Evolutionary conservation across 1,140 invertebrate genomes (phyloP).

Genomic region (Ceratina calcarata): DNA sequence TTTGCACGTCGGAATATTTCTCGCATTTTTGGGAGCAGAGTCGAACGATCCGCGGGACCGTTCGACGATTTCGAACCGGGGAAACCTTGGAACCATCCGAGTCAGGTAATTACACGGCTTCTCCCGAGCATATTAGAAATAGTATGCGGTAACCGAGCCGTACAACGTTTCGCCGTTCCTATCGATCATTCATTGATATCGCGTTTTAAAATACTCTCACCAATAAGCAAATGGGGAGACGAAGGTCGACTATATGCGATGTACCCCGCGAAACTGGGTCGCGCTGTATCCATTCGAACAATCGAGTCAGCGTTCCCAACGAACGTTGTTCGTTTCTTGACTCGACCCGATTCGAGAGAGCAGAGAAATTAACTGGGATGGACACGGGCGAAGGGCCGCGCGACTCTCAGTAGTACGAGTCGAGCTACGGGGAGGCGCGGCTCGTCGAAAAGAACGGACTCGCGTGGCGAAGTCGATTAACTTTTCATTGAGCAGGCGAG

Average conservation of each 20-base stretch:
- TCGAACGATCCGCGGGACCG: too few relatives aligned
- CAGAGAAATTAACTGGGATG: too few relatives aligned
- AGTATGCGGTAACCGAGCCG: background rate
- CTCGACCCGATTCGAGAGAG: too few relatives aligned
- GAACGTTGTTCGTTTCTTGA: background rate
- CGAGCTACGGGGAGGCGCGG: background rate
- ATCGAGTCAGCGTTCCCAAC: background rate
- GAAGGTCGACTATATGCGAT: slow-evolving; percentile 16
- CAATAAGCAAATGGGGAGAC: slow-evolving; percentile 24
- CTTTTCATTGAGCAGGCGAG: background rate
- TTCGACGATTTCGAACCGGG: background rate
- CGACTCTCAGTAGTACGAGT: slow-evolving; percentile 23
- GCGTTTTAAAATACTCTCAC: slow-evolving; percentile 18
- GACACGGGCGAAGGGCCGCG: background rate
- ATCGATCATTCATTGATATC: slow-evolving; percentile 24
- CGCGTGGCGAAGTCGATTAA: slow-evolving; percentile 3
- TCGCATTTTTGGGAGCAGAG: too few relatives aligned
- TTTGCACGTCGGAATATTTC: too few relatives aligned
- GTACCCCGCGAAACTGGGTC: slow-evolving; percentile 9
- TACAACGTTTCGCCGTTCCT: background rate
- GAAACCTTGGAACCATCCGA: slow-evolving; percentile 44
- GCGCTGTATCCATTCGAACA: background rate
- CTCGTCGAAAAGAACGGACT: background rate
- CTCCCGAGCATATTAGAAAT: slow-evolving; percentile 8
- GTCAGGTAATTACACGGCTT: slow-evolving; percentile 49